Base-by-base conservation (phyloP, 2,113 vertebrate species). In the Marmota flaviventris region DNA sequence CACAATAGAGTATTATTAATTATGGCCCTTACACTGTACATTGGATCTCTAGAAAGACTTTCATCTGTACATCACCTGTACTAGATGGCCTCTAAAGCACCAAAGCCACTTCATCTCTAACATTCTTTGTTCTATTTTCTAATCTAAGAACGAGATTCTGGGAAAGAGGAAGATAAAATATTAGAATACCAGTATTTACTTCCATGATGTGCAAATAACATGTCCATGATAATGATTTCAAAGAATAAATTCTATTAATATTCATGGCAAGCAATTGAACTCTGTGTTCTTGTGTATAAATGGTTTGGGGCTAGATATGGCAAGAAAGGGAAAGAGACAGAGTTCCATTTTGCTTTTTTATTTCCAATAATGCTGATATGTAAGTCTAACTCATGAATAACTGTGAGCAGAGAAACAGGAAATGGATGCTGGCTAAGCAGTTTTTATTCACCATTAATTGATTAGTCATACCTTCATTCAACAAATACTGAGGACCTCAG, bases 391-490 rank as follows among this genome's bases (percentile, higher is more conserved):
- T 96, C 42, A 51, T 92, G 72, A 87, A 79, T 61, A 78, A 73
- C 13, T 93, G 65, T 91, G 58, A 94, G 37, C 56, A 92, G 13
- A 29, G 45, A 92, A 92, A 95, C 17, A 88, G 85, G 51, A 98
- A 96, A 95, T 13, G 2, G 70, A 93, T 45, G 37, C 37, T 96
- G 58, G 58, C 32, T 91, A 95, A 88, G 85, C 81, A 90, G 53
- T 85, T 93, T 92, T 95, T 42, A 79, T 51, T 95, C 39, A 90
- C 70, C n/a, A 76, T 82, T 61, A 67, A 82, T 34, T 83, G 20
- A 92, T 89, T 82, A 84, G 72, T 90, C 83, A 92, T 37, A 86
- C 39, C n/a, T 78, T 94, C 79, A 89, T 77, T 65, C 72, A 72
- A 87, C 85, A 95, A 75, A 92, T 34, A 72, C 6, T 61, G 10